These are phyloP conservation scores for Globia sparganii DNA, from an alignment of 2,888 invertebrate species.

Conservation along the genomic window DNA sequence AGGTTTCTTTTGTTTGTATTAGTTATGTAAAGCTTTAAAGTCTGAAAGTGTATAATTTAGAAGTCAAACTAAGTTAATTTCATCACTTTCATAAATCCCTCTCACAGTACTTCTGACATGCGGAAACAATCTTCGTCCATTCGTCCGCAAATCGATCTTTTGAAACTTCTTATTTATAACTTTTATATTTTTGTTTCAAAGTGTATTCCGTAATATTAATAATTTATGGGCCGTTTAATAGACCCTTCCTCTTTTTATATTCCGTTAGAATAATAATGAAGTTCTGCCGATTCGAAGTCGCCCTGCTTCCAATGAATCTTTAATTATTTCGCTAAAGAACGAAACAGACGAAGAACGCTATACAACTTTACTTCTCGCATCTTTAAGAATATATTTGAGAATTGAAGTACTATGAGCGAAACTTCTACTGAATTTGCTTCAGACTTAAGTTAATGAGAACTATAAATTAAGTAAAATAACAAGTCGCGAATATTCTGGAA, in stretches of 20 bases:
- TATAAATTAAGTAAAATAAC: slow-evolving; percentile 49
- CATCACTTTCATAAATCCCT: neutral
- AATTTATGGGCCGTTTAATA: slow-evolving; percentile 28
- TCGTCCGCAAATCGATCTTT: neutral
- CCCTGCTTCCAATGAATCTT: slow-evolving; percentile 42
- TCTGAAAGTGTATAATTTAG: too few species aligned
- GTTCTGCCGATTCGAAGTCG: slow-evolving; percentile 41
- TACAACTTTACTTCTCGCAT: slow-evolving; percentile 38
- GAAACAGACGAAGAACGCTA: slow-evolving; percentile 10
- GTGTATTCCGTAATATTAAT: slow-evolving; percentile 20
- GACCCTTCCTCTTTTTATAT: slow-evolving; percentile 34
- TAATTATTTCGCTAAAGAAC: slow-evolving; percentile 31
- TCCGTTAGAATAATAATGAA: slow-evolving; percentile 40
- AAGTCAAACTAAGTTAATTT: too few species aligned
- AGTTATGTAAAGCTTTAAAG: too few species aligned
- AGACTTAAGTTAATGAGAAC: slow-evolving; percentile 29
- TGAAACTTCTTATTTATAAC: slow-evolving; percentile 26
- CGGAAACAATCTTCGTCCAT: neutral
- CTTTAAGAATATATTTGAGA: slow-evolving; percentile 20
- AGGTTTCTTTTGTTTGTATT: too few species aligned
- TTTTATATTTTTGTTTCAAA: slow-evolving; percentile 32
- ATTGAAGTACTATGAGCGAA: slow-evolving; percentile 16
- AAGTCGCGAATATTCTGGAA: slow-evolving; percentile 38
- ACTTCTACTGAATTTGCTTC: slow-evolving; percentile 32
- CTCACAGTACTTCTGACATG: neutral